Percentiles rank a stretch among this genome's conserved stretches.
Conservation (phyloP, 2,113 vertebrate species). For the Dipodomys stephensi region DNA sequence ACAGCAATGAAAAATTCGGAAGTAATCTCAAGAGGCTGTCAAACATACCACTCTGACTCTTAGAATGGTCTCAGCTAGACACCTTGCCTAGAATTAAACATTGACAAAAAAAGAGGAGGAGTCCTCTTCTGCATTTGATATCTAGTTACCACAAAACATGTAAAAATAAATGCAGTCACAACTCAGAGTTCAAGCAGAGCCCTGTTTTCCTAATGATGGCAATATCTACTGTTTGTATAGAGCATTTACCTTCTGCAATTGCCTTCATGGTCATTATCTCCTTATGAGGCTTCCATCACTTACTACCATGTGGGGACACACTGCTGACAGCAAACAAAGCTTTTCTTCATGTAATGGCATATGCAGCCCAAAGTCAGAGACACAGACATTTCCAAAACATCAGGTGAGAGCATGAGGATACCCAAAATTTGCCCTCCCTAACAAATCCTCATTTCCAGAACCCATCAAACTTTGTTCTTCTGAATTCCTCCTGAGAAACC, state of each 20-base stretch:
- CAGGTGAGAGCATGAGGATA: background rate
- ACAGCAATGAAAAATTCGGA: background rate
- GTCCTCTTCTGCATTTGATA: background rate
- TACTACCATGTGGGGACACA: conserved; percentile 33
- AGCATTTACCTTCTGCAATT: conserved; percentile 36
- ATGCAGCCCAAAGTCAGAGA: background rate
- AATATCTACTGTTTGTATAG: background rate
- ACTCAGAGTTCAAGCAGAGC: conserved; percentile 45
- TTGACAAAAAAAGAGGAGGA: background rate
- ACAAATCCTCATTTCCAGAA: conserved; percentile 28
- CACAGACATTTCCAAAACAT: conserved; percentile 38
- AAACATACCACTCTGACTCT: background rate
- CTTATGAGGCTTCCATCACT: conserved; percentile 47
- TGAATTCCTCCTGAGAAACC: conserved; percentile 48
- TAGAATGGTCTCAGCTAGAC: background rate
- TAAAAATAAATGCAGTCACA: conserved; percentile 39
- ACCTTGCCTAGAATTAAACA: conserved; percentile 13
- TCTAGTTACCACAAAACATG: conserved; percentile 20
- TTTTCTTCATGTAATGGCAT: background rate
- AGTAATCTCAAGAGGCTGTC: background rate
- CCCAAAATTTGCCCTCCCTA: conserved; percentile 57
- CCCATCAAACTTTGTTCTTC: conserved; percentile 45
- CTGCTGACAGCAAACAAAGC: conserved; percentile 34
- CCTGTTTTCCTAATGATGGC: conserved; percentile 51
- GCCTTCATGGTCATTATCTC: conserved; percentile 56